These are phyloP conservation scores for Xylota segnis DNA, from an alignment of 2,888 invertebrate species.

Conservation along the genomic window DNA sequence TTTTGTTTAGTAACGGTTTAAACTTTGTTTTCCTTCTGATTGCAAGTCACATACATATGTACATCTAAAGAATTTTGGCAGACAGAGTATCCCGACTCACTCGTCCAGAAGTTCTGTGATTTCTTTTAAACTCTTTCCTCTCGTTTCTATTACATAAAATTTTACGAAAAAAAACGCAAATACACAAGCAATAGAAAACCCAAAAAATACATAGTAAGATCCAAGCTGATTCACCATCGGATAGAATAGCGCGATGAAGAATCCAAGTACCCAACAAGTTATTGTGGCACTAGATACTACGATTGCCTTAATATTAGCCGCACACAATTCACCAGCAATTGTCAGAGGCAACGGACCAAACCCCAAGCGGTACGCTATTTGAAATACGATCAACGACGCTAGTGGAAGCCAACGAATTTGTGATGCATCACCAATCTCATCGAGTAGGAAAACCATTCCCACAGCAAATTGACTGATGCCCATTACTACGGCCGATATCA, in stretches of 20 bases:
- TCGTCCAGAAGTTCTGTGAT: constrained; percentile 89
- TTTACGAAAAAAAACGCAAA: constrained; percentile 89
- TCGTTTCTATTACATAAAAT: constrained; percentile 93
- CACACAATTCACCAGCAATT: constrained; percentile 92
- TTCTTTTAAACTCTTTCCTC: constrained; percentile 93
- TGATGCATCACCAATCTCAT: constrained; percentile 83
- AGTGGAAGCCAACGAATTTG: constrained; percentile 89
- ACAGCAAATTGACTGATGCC: constrained; percentile 86
- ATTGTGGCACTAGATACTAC: constrained; percentile 91
- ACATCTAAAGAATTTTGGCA: background rate
- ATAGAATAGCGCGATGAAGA: constrained; percentile 90
- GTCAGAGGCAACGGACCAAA: constrained; percentile 93
- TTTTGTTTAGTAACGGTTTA: too few species aligned
- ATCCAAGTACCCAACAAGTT: constrained; percentile 91
- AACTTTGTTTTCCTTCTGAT: background rate
- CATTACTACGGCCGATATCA: constrained; percentile 89
- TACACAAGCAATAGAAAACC: constrained; percentile 88
- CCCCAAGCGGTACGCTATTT: constrained; percentile 90
- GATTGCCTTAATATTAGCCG: constrained; percentile 90
- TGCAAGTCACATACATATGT: background rate
- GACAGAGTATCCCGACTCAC: background rate
- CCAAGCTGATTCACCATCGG: constrained; percentile 87
- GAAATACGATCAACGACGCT: constrained; percentile 89
- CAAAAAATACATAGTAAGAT: constrained; percentile 89
- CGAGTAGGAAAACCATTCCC: constrained; percentile 88